Evolutionary conservation across 2,797 vertebrate genomes (phyloP).

Genomic region (Scomberomorus guttatus): DNA sequence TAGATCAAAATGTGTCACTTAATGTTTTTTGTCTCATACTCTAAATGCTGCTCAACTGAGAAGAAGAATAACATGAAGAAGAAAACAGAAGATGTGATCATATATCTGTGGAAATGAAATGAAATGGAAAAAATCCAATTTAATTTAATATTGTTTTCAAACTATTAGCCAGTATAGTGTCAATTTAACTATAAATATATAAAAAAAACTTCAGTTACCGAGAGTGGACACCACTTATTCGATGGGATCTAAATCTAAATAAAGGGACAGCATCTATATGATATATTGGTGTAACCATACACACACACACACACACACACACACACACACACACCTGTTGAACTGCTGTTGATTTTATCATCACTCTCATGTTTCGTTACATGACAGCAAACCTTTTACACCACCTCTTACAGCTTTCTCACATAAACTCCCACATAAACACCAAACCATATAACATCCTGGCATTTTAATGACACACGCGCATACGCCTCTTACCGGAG

Average conservation of each 20-base stretch:
- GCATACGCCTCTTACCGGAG: conserved; percentile 90
- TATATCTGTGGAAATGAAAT: neutral
- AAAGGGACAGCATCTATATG: neutral
- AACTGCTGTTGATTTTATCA: conserved; percentile 24
- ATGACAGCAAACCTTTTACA: conserved; percentile 46
- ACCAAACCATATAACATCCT: conserved; percentile 43
- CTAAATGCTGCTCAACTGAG: too few relatives aligned
- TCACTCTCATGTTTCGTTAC: conserved; percentile 20
- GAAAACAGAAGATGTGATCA: neutral
- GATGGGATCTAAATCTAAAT: neutral
- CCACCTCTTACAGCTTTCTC: conserved; percentile 12
- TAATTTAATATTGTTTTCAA: neutral
- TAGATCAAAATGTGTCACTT: neutral
- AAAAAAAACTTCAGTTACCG: neutral
- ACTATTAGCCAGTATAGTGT: neutral
- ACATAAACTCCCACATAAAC: conserved; percentile 37
- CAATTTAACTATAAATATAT: neutral
- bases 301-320: conserved; percentile 2
- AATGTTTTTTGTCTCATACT: too few relatives aligned
- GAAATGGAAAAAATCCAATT: neutral
- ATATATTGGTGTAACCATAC: neutral
- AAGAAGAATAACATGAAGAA: neutral
- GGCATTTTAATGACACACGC: conserved; percentile 37
- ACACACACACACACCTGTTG: neutral
- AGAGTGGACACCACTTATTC: neutral